These are phyloP conservation scores for Lasioglossum morio DNA, from an alignment of 2,888 invertebrate genomes.

Conservation along the genomic window DNA sequence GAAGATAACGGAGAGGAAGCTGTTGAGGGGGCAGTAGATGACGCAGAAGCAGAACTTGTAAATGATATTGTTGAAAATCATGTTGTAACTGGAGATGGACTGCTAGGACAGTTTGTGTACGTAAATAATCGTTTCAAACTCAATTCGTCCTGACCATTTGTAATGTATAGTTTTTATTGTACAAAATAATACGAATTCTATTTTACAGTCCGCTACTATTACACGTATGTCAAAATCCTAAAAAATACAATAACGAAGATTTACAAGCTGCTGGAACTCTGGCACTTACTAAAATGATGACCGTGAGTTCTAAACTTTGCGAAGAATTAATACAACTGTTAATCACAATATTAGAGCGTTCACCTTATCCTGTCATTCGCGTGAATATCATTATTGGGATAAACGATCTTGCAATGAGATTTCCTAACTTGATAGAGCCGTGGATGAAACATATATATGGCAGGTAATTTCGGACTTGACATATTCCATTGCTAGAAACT, in stretches of 20 bases:
- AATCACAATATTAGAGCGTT: slow-evolving; percentile 93
- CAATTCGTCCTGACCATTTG: neutral
- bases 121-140: slow-evolving; percentile 36
- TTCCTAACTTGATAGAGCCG: slow-evolving; percentile 96
- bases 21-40: slow-evolving; percentile 94
- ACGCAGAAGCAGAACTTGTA: slow-evolving; percentile 94
- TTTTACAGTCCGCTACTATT: slow-evolving; percentile 82
- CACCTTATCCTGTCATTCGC: slow-evolving; percentile 90
- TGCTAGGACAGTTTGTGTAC: slow-evolving; percentile 81
- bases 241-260: slow-evolving; percentile 86
- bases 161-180: neutral
- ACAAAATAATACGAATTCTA: neutral
- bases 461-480: slow-evolving; percentile 86
- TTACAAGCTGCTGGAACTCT: slow-evolving; percentile 89
- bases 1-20: slow-evolving; percentile 89
- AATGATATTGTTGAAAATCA: slow-evolving; percentile 86
- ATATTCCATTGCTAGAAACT: slow-evolving; percentile 6
- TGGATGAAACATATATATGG: slow-evolving; percentile 96
- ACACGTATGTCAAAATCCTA: slow-evolving; percentile 89
- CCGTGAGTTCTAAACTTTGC: slow-evolving; percentile 91
- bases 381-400: slow-evolving; percentile 93
- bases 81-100: slow-evolving; percentile 84
- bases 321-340: slow-evolving; percentile 90
- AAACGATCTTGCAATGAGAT: slow-evolving; percentile 94
- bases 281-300: slow-evolving; percentile 90